These are phyloP conservation scores for Strigamia crassipes DNA, from an alignment of 2,888 invertebrate genomes.

Conservation along the genomic window DNA sequence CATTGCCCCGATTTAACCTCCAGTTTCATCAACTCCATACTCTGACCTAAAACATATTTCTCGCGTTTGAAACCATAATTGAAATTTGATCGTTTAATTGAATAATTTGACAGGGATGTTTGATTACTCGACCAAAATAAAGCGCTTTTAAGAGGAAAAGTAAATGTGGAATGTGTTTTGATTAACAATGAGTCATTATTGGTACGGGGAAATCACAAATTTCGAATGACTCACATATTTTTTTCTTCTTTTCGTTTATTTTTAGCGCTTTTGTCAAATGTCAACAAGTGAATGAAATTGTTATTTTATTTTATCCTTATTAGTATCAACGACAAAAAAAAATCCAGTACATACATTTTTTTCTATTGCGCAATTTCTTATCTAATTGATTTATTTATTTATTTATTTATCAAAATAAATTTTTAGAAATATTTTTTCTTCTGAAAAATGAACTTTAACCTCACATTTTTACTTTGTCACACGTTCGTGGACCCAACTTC, in stretches of 20 bases:
- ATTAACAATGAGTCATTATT: not conserved
- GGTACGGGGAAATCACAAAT: not conserved
- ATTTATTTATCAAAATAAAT: too few relatives aligned
- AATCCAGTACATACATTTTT: too few relatives aligned
- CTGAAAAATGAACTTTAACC: too few relatives aligned
- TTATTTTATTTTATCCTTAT: too few relatives aligned
- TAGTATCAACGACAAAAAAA: not conserved
- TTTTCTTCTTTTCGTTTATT: not conserved
- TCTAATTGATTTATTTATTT: too few relatives aligned
- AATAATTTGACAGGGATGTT: not conserved
- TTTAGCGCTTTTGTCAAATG: not conserved
- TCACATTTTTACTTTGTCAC: too few relatives aligned
- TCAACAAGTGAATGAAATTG: not conserved
- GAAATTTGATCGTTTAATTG: not conserved
- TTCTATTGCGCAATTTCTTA: too few relatives aligned
- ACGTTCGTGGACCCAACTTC: too few relatives aligned
- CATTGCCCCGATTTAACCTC: not conserved
- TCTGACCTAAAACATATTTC: not conserved
- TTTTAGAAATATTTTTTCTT: too few relatives aligned
- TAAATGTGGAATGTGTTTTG: not conserved
- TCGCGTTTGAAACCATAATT: not conserved
- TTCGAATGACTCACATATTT: not conserved
- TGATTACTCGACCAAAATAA: not conserved
- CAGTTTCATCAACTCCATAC: not conserved
- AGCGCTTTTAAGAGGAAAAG: not conserved